Evolutionary conservation across 2,797 vertebrate genomes (phyloP), one percentile per base, ranked within the genome.

Genomic region (Premnoplex brunnescens): DNA sequence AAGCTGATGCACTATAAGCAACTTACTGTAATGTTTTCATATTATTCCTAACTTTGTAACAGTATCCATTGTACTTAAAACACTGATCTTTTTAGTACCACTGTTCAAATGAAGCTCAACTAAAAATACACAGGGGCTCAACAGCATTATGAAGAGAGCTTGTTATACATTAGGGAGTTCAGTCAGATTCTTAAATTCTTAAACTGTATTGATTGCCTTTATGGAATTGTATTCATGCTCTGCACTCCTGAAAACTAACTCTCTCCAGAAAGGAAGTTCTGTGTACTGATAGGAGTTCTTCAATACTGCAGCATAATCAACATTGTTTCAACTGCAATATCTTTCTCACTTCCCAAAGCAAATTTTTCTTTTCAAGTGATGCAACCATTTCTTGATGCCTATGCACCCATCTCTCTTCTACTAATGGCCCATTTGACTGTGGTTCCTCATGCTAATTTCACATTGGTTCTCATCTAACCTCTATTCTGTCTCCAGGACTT

Each of bases 191-290:
- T 78, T 91, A 68, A 83, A 81, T 94, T 93, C 74, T 91, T 62
- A 63, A 91, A 86, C 34, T 59, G 7, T 78, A 93, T 86, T 85
- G 73, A 79, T 88, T 89, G 41, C 77, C 4, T 95, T 89, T 84
- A 85, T 79, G 54, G 39, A 44, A n/a, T 21, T 19, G 17, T 32
- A 37, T 60, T 89, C 3, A 3, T 54, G 37, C 52, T 68, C 30
- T 64, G 36, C 67, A 16, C 23, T 86, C 59, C 55, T 64, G 41
- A 75, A 85, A 84, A 79, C 18, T 37, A 43, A 10, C 48, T 54
- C 12, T 79, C 23, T 67, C 21, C 32, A 77, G 52, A 74, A 91
- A 79, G 21, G 10, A 86, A 85, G 7, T 69, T 85, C 41, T 64
- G 27, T 49, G 8, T 55, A 41, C n/a, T 43, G 28, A 58, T 56